Evolutionary conservation across 2,797 vertebrate species (phyloP).

Genomic region (Phalanger gymnotis): DNA sequence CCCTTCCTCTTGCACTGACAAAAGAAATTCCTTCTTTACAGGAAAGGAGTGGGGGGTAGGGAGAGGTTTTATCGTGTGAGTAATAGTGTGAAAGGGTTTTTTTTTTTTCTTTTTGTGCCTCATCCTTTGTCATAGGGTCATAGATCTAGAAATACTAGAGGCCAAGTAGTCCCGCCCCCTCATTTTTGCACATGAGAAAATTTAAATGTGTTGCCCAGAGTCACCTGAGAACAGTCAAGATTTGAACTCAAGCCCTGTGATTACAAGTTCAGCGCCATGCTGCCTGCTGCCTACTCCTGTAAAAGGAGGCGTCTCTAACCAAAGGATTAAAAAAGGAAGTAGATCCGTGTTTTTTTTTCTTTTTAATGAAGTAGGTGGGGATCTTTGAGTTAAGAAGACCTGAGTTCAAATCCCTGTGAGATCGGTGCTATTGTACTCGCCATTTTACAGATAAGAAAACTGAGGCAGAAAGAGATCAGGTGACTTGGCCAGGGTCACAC

Average conservation of each 20-base stretch:
- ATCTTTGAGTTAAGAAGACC: no score
- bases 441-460: no score
- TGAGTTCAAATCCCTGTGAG: no score
- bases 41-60: background rate
- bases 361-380: no score
- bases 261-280: background rate
- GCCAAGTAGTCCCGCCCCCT: background rate
- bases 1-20: slow-evolving; percentile 2
- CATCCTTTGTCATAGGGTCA: background rate
- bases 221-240: background rate
- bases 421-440: no score
- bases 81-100: background rate
- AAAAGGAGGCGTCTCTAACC: background rate
- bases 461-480: no score
- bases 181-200: background rate
- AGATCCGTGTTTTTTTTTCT: no score
- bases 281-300: background rate
- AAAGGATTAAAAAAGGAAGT: background rate
- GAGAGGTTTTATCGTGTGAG: background rate
- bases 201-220: background rate
- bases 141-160: background rate
- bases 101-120: background rate
- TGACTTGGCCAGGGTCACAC: no score
- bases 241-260: background rate
- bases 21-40: slow-evolving; percentile 15